Conservation (phyloP, 2,113 vertebrate species). For the Scophthalmus maximus region DNA sequence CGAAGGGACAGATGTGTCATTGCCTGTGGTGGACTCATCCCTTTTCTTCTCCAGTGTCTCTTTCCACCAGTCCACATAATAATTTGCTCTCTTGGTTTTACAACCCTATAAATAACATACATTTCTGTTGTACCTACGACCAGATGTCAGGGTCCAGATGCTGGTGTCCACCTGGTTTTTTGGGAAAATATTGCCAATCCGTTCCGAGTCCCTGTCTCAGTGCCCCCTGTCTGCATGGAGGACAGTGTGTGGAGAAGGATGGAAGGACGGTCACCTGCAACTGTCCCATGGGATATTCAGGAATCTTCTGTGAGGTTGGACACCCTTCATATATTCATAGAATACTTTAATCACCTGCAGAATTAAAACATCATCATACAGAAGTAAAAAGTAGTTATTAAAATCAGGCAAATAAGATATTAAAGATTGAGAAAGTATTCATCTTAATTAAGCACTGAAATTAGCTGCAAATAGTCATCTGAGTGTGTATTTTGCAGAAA, state of each 20-base stretch:
- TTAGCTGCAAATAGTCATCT: too few relatives aligned
- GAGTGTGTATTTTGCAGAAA: too few relatives aligned
- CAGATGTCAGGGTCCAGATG: constrained; percentile 91
- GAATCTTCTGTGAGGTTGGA: constrained; percentile 93
- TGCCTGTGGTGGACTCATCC: neutral
- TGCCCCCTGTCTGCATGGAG: constrained; percentile 93
- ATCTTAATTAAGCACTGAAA: too few relatives aligned
- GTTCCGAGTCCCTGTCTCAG: constrained; percentile 89
- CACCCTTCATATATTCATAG: neutral
- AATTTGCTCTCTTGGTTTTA: constrained; percentile 1
- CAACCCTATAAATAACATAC: neutral
- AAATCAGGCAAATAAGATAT: too few relatives aligned
- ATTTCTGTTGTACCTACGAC: constrained; percentile 81
- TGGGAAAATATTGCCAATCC: constrained; percentile 92
- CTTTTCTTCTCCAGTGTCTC: neutral
- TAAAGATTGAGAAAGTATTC: too few relatives aligned
- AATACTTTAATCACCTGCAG: neutral
- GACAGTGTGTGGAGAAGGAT: constrained; percentile 89
- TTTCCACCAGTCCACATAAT: neutral
- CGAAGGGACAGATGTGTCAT: neutral
- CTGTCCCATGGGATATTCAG: constrained; percentile 92
- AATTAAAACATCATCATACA: neutral
- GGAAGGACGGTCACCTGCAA: constrained; percentile 87
- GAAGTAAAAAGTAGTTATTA: neutral
- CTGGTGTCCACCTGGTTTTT: constrained; percentile 90